phyloP scores from a whole-genome alignment of 2,113 vertebrate species.

The Apodemus sylvaticus region DNA sequence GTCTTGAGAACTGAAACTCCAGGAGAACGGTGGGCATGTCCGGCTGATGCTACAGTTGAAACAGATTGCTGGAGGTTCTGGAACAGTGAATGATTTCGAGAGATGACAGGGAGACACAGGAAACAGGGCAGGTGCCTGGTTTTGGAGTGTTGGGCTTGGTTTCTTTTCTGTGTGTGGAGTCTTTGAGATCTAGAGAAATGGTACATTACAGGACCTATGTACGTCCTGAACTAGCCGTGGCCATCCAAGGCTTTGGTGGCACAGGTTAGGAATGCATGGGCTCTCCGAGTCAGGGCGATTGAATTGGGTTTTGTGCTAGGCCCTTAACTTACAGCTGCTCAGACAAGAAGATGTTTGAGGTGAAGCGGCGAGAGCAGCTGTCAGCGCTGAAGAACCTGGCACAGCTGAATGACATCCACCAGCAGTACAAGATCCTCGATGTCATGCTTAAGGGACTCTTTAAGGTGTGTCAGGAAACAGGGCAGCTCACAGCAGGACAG shows the following conservation, averaged over 20 bases:
- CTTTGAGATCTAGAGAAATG: not conserved
- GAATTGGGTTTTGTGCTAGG: not conserved
- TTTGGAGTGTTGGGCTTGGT: not conserved
- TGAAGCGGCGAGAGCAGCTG: constrained; percentile 97
- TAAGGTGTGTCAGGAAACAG: constrained; percentile 87
- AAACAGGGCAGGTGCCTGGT: not conserved
- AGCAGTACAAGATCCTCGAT: constrained; percentile 99
- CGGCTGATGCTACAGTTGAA: not conserved
- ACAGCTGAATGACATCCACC: constrained; percentile 96
- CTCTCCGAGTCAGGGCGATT: not conserved
- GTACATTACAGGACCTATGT: not conserved
- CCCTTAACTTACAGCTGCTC: constrained; percentile 76
- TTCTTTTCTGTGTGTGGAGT: not conserved
- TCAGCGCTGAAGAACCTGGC: constrained; percentile 96
- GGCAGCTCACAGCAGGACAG: not conserved
- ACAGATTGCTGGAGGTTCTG: not conserved
- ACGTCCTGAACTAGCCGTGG: not conserved
- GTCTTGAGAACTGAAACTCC: not conserved
- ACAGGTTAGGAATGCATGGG: not conserved
- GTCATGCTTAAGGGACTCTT: constrained; percentile 99
- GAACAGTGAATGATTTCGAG: not conserved
- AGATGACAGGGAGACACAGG: not conserved
- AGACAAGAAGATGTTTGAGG: constrained; percentile 99
- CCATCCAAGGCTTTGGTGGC: not conserved
- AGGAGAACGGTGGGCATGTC: not conserved